Evolutionary conservation across 1,140 invertebrate genomes (phyloP), one percentile per base, ranked within the genome.

Genomic region (Halyomorpha halys): DNA sequence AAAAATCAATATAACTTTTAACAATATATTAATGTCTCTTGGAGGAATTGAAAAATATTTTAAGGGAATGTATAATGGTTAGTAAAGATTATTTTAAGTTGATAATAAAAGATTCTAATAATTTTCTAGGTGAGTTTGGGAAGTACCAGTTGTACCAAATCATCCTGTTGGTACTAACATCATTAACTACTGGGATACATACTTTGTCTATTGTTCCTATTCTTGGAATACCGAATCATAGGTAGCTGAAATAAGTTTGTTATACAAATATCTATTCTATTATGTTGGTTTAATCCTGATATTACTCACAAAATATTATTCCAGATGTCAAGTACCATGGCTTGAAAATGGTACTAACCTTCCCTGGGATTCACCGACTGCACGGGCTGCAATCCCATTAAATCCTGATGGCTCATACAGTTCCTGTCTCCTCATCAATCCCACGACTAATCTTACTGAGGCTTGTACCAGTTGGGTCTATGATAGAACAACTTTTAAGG

Each of bases 161-260:
- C 70, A 74, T 81, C 8, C 77, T 90, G 0, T 86, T 89, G 70
- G 78, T 89, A 16, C 71, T 90, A 23, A 83, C 85, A 9, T 86
- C 83, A 3, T 73, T 89, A 63, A 86, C 84, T 1, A 86, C 87
- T 18, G 88, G 87, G 2, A 74, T 90, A 66, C 87, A 91, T 70
- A 90, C 90, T 87, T 70, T 90, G 44, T 84, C 85, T 0, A 72
- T 90, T 30, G 79, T 87, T 3, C 89, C 86, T 0, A 86, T 90
- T 0, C 86, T 86, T 1, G 86, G 87, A 2, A 84, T 88, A 21
- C 89, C 88, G 0, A 81, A 85, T 16, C 84, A 90, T 73, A 81
- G 82, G 83, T 49, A n/a, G 14, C 21, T 49, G 14, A n/a, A 19
- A 11, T 21, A 4, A 19, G 3, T 19, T 18, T 18, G n/a, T 49